phyloP scores from a whole-genome alignment of 2,113 vertebrate species.

The Rutilus rutilus region DNA sequence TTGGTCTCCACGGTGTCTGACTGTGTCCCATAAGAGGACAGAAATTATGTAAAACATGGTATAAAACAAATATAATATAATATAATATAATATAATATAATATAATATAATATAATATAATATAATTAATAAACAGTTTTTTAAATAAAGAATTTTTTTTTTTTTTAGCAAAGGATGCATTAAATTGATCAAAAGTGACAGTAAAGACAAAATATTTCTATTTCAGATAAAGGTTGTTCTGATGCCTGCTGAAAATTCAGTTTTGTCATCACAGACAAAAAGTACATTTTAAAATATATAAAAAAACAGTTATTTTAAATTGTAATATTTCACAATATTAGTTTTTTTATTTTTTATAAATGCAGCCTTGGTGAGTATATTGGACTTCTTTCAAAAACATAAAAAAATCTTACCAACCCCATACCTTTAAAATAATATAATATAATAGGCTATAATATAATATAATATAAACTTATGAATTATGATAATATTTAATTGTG shows the following conservation, averaged over 20 bases:
- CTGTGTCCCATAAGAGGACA: conserved; percentile 58
- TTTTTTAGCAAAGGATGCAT: background rate
- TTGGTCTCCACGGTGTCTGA: conserved; percentile 61
- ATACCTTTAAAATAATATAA: background rate
- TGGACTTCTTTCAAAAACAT: no score
- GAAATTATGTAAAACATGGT: conserved; percentile 66
- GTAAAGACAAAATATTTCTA: background rate
- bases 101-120: background rate
- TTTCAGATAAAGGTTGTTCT: background rate
- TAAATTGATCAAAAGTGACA: background rate
- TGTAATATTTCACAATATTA: no score
- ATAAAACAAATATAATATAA: conserved; percentile 56
- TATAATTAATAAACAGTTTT: background rate
- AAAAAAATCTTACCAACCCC: no score
- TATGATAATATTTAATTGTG: background rate
- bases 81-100: background rate
- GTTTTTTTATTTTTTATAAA: background rate
- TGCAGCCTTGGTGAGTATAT: no score
- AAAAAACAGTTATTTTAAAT: no score
- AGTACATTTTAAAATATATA: no score
- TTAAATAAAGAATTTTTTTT: background rate
- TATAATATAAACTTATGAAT: background rate
- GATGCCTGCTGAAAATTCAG: no score
- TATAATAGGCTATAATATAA: background rate
- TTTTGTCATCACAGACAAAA: no score